Conservation (phyloP, 2,113 vertebrate species). For the Baryphthengus martii region DNA sequence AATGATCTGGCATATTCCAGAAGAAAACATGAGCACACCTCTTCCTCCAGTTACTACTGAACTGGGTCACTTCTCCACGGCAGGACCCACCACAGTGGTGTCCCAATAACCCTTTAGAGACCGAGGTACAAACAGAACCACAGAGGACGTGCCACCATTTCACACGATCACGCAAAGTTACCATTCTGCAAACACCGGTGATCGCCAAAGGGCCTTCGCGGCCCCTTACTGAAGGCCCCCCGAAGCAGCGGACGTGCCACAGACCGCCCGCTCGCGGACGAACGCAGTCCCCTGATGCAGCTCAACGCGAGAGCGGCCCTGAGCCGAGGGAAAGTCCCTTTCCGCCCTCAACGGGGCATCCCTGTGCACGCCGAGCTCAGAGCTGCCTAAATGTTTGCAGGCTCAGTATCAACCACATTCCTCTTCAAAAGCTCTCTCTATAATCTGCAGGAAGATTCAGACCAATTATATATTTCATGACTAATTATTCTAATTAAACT, state of each 20-base stretch:
- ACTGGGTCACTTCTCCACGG: neutral
- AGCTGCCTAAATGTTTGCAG: neutral
- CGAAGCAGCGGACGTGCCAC: neutral
- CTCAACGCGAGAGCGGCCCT: neutral
- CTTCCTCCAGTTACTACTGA: neutral
- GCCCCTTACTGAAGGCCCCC: neutral
- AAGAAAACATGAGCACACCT: rapidly evolving
- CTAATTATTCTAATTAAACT: conserved; percentile 65
- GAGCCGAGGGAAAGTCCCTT: neutral
- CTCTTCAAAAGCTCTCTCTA: conserved; percentile 29
- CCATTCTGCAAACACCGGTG: neutral
- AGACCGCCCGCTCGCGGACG: rapidly evolving
- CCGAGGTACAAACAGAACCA: neutral
- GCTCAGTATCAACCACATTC: conserved; percentile 29
- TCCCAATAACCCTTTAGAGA: neutral
- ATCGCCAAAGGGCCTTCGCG: neutral
- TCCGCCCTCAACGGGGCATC: neutral
- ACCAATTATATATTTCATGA: conserved; percentile 47
- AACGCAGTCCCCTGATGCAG: neutral
- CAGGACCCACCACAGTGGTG: neutral
- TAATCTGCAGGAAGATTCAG: conserved; percentile 9
- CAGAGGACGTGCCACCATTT: neutral
- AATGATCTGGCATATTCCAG: neutral
- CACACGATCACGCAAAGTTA: neutral
- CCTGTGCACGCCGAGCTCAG: neutral